Percentiles rank a stretch among this genome's conserved stretches.
Conservation (phyloP, 2,888 invertebrate genomes). For the Barypeithes pellucidus region DNA sequence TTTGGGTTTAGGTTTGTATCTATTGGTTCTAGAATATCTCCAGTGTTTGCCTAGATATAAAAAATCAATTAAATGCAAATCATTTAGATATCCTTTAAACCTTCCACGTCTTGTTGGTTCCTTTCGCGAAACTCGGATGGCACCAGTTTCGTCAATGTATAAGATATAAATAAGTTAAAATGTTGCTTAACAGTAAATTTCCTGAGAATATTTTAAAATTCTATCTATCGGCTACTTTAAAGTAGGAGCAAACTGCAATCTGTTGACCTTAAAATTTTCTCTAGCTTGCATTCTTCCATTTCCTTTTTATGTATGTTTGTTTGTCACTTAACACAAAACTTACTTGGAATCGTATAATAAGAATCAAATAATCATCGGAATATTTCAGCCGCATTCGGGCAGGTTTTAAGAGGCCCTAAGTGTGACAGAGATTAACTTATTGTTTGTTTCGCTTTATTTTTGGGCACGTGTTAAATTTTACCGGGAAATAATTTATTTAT, state of each 20-base stretch:
- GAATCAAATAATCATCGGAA: slow-evolving; percentile 38
- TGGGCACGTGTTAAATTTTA: slow-evolving; percentile 46
- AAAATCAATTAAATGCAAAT: too few relatives aligned
- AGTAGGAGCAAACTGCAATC: slow-evolving; percentile 8
- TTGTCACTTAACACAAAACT: slow-evolving; percentile 47
- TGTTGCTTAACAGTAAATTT: background rate
- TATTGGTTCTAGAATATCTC: too few relatives aligned
- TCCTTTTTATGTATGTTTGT: slow-evolving; percentile 40
- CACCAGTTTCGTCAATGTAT: too few relatives aligned
- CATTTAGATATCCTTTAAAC: too few relatives aligned
- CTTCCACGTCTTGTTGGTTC: too few relatives aligned
- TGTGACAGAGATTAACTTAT: slow-evolving; percentile 35
- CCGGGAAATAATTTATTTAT: too few relatives aligned
- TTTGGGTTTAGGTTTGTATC: too few relatives aligned
- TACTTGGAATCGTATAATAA: slow-evolving; percentile 47
- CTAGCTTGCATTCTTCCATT: slow-evolving; percentile 31
- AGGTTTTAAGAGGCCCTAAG: slow-evolving; percentile 43
- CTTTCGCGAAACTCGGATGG: too few relatives aligned
- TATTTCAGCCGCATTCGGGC: slow-evolving; percentile 18
- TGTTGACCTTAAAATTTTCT: slow-evolving; percentile 41
- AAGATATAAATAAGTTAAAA: too few relatives aligned
- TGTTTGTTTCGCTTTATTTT: slow-evolving; percentile 40
- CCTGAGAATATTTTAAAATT: slow-evolving; percentile 8
- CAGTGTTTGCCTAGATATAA: too few relatives aligned
- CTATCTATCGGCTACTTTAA: background rate